Percentiles rank a stretch among this genome's conserved stretches.
These are phyloP conservation scores for Chromoteleia sp. DNA, from an alignment of 2,888 invertebrate species.

Conservation along the genomic window DNA sequence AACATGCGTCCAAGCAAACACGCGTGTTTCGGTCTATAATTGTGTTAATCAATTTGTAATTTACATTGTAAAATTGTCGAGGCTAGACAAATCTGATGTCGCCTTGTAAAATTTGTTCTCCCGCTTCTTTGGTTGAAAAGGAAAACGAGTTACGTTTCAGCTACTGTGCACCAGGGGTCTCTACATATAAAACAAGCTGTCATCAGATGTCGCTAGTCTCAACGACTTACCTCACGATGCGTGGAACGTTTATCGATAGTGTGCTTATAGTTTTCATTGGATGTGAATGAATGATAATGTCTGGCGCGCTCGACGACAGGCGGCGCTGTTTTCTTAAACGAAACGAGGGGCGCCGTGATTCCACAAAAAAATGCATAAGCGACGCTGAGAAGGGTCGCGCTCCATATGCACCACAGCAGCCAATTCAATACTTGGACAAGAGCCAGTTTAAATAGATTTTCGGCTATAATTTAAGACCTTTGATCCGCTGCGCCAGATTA, in stretches of 20 bases:
- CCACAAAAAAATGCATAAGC: constrained; percentile 80
- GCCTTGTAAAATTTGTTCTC: background rate
- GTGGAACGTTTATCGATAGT: constrained; percentile 4
- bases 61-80: background rate
- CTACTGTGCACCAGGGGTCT: too few species aligned
- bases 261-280: constrained; percentile 24
- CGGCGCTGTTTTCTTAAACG: constrained; percentile 69
- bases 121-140: too few species aligned
- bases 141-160: too few species aligned
- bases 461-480: constrained; percentile 45
- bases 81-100: background rate
- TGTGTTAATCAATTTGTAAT: constrained; percentile 8
- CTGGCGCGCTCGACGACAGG: constrained; percentile 67
- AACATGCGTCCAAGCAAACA: constrained; percentile 6
- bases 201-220: constrained; percentile 35
- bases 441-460: constrained; percentile 78
- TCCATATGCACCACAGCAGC: constrained; percentile 81
- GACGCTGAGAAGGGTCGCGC: constrained; percentile 75
- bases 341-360: constrained; percentile 76
- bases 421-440: constrained; percentile 78
- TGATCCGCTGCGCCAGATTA: constrained; percentile 22
- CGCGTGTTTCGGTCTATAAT: background rate
- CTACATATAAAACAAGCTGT: background rate
- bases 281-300: constrained; percentile 68
- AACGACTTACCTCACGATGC: constrained; percentile 38